A percentile compares a stretch with the other conserved stretches of the same genome.
phyloP scores from a whole-genome alignment of 2,888 invertebrate genomes.

The Nesidiocoris tenuis region DNA sequence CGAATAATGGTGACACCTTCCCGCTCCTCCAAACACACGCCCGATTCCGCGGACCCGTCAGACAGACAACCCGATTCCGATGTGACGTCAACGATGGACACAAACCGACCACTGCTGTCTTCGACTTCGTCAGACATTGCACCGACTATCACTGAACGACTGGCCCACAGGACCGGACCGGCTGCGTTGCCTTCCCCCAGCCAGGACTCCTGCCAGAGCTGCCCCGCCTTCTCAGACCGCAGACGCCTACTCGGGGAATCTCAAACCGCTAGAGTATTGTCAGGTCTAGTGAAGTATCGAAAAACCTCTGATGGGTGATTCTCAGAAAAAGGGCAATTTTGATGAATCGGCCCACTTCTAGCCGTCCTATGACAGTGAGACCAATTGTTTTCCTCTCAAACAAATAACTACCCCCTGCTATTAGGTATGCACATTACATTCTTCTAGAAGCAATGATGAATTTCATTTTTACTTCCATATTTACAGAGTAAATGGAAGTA shows the following conservation, averaged over 20 bases:
- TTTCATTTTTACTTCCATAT: too few species aligned
- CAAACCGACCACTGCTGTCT: slow-evolving; percentile 28
- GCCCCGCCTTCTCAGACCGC: background rate
- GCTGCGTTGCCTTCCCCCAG: background rate
- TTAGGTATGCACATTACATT: too few species aligned
- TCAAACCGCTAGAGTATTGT: background rate
- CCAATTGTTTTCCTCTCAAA: too few species aligned
- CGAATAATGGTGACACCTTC: slow-evolving; percentile 40
- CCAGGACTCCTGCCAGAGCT: background rate
- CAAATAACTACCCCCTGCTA: too few species aligned
- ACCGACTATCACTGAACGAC: background rate
- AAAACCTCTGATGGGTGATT: too few species aligned
- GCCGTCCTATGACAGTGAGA: too few species aligned
- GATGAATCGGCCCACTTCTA: too few species aligned
- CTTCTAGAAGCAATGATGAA: too few species aligned
- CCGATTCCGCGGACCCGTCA: slow-evolving; percentile 42
- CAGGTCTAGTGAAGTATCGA: too few species aligned
- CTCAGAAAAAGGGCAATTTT: too few species aligned
- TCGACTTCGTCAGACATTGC: slow-evolving; percentile 37
- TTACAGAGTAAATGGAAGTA: too few species aligned
- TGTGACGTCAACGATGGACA: slow-evolving; percentile 42
- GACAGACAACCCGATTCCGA: slow-evolving; percentile 43
- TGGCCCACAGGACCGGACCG: background rate
- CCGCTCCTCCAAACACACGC: slow-evolving; percentile 45
- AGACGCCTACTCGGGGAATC: background rate